Evolutionary conservation across 30 jellyfish, hydroid and myxozoan genomes (phyloP).

Genomic region (Cassiopea andromeda): DNA sequence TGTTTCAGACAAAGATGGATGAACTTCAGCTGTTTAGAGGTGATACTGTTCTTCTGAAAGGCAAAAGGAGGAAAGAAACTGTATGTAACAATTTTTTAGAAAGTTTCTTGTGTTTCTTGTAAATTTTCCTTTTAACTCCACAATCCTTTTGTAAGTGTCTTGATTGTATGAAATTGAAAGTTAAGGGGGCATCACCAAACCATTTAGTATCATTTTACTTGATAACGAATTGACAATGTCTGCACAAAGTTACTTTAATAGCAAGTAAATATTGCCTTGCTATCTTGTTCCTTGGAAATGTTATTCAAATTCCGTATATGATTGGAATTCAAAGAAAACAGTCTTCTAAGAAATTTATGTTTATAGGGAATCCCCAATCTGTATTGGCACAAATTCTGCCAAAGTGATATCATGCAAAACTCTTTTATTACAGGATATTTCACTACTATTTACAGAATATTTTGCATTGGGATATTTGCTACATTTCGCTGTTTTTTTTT

Average conservation of each 20-base stretch:
- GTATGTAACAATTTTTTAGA: constrained; percentile 14
- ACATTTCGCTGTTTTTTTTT: not conserved
- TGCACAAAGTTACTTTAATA: not conserved
- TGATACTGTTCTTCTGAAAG: constrained; percentile 96
- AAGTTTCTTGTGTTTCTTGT: no score
- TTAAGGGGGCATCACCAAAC: no score
- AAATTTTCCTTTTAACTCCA: no score
- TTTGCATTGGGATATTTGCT: not conserved
- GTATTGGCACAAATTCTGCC: not conserved
- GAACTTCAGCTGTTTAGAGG: constrained; percentile 98
- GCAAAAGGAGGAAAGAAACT: constrained; percentile 93
- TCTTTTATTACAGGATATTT: not conserved
- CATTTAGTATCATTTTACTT: not conserved
- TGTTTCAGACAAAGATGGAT: constrained; percentile 92
- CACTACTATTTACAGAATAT: no score
- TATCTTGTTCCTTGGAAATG: not conserved
- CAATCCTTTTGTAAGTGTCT: no score
- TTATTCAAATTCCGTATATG: not conserved
- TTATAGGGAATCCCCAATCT: constrained; percentile 8
- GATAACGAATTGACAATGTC: not conserved
- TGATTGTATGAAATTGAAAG: no score
- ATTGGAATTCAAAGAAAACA: not conserved
- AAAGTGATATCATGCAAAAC: not conserved
- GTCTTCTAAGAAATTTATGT: not conserved
- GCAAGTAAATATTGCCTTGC: not conserved